phyloP scores from a whole-genome alignment of 2,888 invertebrate species.

The Neelides folsomi region DNA sequence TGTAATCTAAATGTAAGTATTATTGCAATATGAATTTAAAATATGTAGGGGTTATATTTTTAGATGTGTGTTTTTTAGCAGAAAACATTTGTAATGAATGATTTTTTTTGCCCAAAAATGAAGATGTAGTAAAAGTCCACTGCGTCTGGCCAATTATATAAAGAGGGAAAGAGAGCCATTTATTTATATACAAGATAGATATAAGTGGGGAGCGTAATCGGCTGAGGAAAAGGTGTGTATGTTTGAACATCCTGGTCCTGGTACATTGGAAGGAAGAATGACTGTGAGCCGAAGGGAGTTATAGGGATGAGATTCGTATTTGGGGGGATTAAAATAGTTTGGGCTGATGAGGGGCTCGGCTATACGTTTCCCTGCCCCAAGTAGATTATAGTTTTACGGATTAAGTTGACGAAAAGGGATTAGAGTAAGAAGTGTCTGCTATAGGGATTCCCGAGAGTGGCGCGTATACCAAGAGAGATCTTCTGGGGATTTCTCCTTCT shows the following conservation, averaged over 20 bases:
- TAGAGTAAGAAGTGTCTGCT: slow-evolving; percentile 31
- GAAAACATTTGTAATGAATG: too few relatives aligned
- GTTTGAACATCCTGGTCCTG: neutral
- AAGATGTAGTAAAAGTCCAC: too few relatives aligned
- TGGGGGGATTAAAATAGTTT: slow-evolving; percentile 33
- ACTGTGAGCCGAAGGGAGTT: slow-evolving; percentile 11
- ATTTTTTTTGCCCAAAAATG: too few relatives aligned
- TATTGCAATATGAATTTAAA: too few relatives aligned
- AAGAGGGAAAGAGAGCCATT: too few relatives aligned
- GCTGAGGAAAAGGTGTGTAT: neutral
- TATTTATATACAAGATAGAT: too few relatives aligned
- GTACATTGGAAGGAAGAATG: neutral
- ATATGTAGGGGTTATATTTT: too few relatives aligned
- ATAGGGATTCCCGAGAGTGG: too few relatives aligned
- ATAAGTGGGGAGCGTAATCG: neutral
- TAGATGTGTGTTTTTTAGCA: too few relatives aligned
- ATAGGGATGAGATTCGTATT: slow-evolving; percentile 23
- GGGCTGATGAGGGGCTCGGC: slow-evolving; percentile 29
- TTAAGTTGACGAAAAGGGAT: slow-evolving; percentile 34
- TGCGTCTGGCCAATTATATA: too few relatives aligned
- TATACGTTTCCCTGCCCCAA: slow-evolving; percentile 10
- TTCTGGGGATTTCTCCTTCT: neutral
- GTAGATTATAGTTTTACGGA: slow-evolving; percentile 34
- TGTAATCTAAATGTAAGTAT: too few relatives aligned
- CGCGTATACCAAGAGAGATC: too few relatives aligned